Evolutionary conservation across 2,113 vertebrate genomes (phyloP).

Genomic region (Galeopterus variegatus): DNA sequence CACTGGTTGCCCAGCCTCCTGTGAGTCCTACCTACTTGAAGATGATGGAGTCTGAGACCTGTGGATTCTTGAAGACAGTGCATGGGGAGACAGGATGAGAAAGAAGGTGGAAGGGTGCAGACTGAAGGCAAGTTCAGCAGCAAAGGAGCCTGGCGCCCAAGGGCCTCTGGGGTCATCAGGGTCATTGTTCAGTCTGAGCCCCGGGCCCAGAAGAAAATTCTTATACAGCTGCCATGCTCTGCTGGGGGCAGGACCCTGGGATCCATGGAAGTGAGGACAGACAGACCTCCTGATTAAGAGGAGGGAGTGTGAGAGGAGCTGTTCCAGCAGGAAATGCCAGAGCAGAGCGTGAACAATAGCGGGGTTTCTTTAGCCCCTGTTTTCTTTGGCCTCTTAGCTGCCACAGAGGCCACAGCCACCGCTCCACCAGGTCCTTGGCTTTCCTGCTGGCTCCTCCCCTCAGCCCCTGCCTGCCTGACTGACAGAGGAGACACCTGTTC

Average conservation of each 20-base stretch:
- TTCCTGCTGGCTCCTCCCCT: conserved; percentile 49
- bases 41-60: neutral
- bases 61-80: neutral
- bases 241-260: neutral
- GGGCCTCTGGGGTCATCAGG: neutral
- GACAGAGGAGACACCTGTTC: conserved; percentile 19
- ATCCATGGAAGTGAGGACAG: neutral
- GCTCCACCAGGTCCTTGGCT: conserved; percentile 55
- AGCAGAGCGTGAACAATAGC: conserved; percentile 72
- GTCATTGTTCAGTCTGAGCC: neutral
- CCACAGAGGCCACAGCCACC: neutral
- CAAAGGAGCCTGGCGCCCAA: neutral
- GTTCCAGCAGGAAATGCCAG: conserved; percentile 71
- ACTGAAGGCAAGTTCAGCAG: neutral
- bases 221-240: neutral
- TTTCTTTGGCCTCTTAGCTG: conserved; percentile 81
- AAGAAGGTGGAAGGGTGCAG: neutral
- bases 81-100: neutral
- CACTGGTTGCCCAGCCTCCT: neutral
- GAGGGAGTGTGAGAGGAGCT: conserved; percentile 47
- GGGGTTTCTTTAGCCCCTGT: conserved; percentile 78
- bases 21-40: neutral
- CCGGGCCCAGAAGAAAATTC: conserved; percentile 10
- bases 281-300: neutral
- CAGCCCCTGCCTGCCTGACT: neutral